Conservation (phyloP, 2,797 vertebrate genomes). For the Clarias platycephalus region DNA sequence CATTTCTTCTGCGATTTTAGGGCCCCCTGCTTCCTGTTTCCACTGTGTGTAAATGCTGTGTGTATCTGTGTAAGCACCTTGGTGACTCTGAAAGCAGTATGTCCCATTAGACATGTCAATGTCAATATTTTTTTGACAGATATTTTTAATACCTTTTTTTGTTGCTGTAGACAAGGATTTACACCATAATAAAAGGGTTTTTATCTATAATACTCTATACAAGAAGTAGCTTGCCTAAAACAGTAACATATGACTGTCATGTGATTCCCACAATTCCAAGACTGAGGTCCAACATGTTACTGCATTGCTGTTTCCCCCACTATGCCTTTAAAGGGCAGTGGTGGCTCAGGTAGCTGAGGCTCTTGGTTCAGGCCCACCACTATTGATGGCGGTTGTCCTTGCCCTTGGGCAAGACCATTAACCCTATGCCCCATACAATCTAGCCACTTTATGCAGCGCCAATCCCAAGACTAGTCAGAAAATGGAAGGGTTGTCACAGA, state of each 20-base stretch:
- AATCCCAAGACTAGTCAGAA: too few species aligned
- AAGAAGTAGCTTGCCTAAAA: neutral
- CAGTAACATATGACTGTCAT: neutral
- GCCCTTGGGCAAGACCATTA: too few species aligned
- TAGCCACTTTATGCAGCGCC: too few species aligned
- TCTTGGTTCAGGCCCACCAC: too few species aligned
- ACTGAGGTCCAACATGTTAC: neutral
- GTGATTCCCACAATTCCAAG: neutral
- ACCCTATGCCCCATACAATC: too few species aligned
- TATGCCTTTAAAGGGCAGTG: too few species aligned
- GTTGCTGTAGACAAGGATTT: neutral
- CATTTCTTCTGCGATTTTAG: constrained; percentile 6
- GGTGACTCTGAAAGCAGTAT: neutral
- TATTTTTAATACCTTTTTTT: neutral
- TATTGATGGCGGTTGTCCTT: too few species aligned
- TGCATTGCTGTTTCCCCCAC: neutral
- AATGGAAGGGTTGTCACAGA: too few species aligned
- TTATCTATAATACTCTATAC: neutral
- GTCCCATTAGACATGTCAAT: too few species aligned
- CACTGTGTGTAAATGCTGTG: constrained; percentile 34
- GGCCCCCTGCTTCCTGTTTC: constrained; percentile 48
- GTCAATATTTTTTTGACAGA: neutral
- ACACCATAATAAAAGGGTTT: neutral
- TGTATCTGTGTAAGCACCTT: constrained; percentile 12
- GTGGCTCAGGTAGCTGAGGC: too few species aligned